These are phyloP conservation scores for Dicentrarchus labrax DNA, from an alignment of 2,113 vertebrate genomes.

Conservation along the genomic window DNA sequence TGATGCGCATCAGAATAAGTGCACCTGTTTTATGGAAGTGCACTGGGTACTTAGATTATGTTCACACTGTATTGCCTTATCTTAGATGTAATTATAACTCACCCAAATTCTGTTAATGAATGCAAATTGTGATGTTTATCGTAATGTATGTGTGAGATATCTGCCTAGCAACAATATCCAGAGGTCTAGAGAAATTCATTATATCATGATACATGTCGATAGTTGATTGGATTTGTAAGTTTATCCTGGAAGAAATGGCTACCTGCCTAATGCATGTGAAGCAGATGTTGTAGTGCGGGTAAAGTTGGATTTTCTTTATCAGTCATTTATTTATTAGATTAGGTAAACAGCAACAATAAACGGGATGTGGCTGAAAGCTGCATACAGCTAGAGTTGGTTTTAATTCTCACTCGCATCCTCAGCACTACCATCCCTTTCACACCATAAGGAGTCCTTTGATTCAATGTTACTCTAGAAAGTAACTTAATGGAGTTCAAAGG, in stretches of 20 bases:
- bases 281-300: neutral
- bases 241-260: neutral
- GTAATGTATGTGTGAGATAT: neutral
- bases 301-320: neutral
- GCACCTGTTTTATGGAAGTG: neutral
- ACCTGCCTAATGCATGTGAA: neutral
- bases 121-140: neutral
- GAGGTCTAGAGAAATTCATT: neutral
- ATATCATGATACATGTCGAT: neutral
- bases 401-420: neutral
- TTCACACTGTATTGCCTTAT: neutral
- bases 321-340: neutral
- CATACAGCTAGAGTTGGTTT: neutral
- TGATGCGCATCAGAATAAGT: neutral
- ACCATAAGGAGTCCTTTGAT: neutral
- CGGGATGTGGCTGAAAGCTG: neutral
- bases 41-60: no score
- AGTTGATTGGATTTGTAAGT: no score
- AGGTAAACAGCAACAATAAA: neutral
- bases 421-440: neutral
- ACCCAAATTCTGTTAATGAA: neutral
- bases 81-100: neutral
- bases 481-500: conserved; percentile 11
- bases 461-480: neutral
- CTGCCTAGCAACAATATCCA: neutral